phyloP scores from a whole-genome alignment of 2,113 vertebrate species.

The Cheirogaleus medius region DNA sequence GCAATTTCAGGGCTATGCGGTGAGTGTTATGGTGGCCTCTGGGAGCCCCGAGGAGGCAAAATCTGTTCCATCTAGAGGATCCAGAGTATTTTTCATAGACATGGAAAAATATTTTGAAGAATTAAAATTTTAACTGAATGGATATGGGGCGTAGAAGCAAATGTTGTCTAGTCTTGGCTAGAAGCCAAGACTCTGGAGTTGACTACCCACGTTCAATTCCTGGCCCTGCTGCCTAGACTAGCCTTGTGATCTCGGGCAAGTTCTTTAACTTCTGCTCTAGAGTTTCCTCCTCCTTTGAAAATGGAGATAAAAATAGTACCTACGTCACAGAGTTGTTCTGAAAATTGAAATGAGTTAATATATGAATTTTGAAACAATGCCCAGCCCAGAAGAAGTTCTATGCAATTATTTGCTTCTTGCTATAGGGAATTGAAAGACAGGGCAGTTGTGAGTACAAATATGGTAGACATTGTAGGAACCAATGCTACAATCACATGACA shows the following conservation, averaged over 20 bases:
- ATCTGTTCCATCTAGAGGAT: background rate
- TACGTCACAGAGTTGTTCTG: background rate
- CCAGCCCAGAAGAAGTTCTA: background rate
- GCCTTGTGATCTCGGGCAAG: background rate
- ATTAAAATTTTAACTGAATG: background rate
- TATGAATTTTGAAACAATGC: background rate
- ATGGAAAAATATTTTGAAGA: background rate
- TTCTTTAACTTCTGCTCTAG: background rate
- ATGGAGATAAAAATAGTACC: background rate
- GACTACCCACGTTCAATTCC: background rate
- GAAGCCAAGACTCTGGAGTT: background rate
- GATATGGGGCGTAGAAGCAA: background rate
- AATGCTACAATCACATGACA: background rate
- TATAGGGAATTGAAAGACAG: background rate
- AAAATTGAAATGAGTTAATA: background rate
- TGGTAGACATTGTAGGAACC: rapidly evolving
- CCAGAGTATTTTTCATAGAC: background rate
- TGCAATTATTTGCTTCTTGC: background rate
- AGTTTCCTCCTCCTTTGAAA: background rate
- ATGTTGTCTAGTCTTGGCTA: background rate
- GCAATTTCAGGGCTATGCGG: background rate
- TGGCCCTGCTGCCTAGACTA: background rate
- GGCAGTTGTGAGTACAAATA: background rate
- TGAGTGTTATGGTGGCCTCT: background rate
- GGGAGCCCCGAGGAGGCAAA: background rate